A percentile compares a stretch with the other conserved stretches of the same genome.
Conservation (phyloP, 2,113 vertebrate species). For the Pterocles gutturalis region DNA sequence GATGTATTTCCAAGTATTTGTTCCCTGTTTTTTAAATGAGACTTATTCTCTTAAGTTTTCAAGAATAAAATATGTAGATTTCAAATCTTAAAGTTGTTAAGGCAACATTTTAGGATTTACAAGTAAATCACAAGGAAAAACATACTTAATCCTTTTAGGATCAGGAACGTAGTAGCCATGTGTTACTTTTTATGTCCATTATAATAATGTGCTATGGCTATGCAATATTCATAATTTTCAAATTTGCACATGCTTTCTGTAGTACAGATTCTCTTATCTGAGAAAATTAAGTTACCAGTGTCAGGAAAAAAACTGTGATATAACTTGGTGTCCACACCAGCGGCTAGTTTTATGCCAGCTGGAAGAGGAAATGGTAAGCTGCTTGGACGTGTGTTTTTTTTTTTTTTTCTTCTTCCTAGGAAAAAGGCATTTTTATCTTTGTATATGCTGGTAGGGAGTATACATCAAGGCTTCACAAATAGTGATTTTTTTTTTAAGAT, state of each 20-base stretch:
- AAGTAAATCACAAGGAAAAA: background rate
- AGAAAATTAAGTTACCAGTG: background rate
- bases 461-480: background rate
- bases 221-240: background rate
- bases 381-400: background rate
- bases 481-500: background rate
- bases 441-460: background rate
- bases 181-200: background rate
- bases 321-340: background rate
- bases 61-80: background rate
- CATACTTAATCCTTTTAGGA: background rate
- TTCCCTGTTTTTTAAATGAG: background rate
- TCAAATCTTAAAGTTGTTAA: background rate
- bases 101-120: background rate
- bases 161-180: background rate
- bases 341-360: background rate
- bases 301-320: background rate
- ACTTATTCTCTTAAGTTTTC: background rate
- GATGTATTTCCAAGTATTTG: background rate
- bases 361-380: background rate
- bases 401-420: background rate
- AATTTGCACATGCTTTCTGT: background rate
- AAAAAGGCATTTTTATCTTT: background rate
- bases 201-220: background rate
- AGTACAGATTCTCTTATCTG: background rate